phyloP scores from a whole-genome alignment of 2,797 vertebrate species.

The Eurystomus glaucurus region DNA sequence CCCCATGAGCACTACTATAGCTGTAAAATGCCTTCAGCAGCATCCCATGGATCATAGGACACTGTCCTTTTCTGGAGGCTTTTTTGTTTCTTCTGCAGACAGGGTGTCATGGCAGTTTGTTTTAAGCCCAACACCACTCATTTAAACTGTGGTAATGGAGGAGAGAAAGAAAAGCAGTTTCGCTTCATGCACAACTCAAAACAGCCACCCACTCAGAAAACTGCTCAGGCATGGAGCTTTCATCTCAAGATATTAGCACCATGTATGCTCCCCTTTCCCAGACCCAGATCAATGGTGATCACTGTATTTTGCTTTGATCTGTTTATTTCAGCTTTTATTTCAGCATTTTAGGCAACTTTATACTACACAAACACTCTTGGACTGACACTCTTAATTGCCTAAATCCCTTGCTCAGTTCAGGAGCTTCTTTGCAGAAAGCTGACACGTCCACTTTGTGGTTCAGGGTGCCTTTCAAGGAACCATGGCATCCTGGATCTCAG shows the following conservation, averaged over 20 bases:
- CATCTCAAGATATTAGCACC: background rate
- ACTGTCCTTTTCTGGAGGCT: background rate
- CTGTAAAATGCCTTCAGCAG: background rate
- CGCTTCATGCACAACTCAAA: background rate
- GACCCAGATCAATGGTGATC: background rate
- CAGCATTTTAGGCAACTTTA: background rate
- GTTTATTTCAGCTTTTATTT: constrained; percentile 1
- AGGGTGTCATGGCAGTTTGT: background rate
- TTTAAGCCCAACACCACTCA: background rate
- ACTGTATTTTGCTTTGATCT: background rate
- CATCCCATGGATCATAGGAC: fast-evolving
- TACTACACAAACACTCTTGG: background rate
- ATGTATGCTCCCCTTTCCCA: background rate
- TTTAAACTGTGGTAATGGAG: background rate
- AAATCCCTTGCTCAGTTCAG: background rate
- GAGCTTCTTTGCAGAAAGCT: background rate
- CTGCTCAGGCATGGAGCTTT: background rate
- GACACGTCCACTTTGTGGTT: background rate
- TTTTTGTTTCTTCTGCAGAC: background rate
- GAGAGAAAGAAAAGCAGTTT: background rate
- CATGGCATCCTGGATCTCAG: background rate
- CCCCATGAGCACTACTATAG: background rate
- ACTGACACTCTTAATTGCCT: background rate
- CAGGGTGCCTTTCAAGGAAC: background rate
- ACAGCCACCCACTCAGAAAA: constrained; percentile 36